Evolutionary conservation across 2,113 vertebrate genomes (phyloP), one percentile per base, ranked within the genome.

Genomic region (Caloenas nicobarica): DNA sequence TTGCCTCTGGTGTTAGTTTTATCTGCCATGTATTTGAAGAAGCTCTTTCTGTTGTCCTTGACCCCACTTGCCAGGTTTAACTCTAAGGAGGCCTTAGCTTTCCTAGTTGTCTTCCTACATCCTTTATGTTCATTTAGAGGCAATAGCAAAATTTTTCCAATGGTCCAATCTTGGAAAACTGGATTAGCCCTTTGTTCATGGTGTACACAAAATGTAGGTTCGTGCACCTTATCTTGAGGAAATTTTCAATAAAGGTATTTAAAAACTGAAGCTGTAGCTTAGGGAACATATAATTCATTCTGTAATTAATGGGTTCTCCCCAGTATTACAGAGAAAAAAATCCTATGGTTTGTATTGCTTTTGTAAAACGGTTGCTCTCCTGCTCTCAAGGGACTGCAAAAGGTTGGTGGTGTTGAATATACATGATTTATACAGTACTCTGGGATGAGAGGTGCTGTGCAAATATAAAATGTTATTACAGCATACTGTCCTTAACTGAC

Each of bases 351-450:
- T 87, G n/a, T 64, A 89, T 34, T 90, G 89, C 86, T 90, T 92
- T 64, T 57, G 53, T 74, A 81, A 74, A 94, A 93, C 1, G 3
- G 53, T 88, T 73, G 34, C 34, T 91, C 53, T 78, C 18, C 44
- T 22, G 73, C 16, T 86, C 86, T 91, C 69, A 71, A 58, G 80
- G 70, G 80, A 64, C 48, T 84, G 80, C 0, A 1, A 94, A 95
- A 96, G 88, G 93, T 93, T 93, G 92, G 60, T 50, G 48, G 50
- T 93, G 57, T 74, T 93, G 90, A 81, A 83, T 61, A 93, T 11
- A 90, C 40, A 84, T 83, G 72, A 96, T 93, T 96, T 95, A 94
- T 83, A 57, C 88, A 92, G 88, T 93, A 76, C 72, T 81, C 48
- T 46, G 48, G 80, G 57, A 93, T 84, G 72, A 95, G 72, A 93